Evolutionary conservation across 1,140 invertebrate genomes (phyloP).

Genomic region (Drosophila ambigua): DNA sequence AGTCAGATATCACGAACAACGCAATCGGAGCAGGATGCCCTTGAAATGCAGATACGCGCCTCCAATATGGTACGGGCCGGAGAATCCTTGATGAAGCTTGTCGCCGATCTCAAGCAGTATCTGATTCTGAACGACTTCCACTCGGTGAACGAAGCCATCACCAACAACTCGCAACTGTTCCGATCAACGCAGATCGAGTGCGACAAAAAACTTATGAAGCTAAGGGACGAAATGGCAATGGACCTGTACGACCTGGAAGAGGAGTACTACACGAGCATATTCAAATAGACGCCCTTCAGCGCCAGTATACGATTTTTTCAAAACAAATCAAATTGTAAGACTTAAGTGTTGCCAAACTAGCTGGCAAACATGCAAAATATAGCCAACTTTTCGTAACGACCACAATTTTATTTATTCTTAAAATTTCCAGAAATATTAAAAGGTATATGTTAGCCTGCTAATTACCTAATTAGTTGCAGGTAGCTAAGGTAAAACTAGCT

Average conservation of each 20-base stretch:
- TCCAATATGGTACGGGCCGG: constrained; percentile 97
- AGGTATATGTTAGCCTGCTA: no score
- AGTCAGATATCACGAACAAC: constrained; percentile 93
- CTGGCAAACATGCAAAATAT: no score
- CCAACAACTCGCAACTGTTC: constrained; percentile 94
- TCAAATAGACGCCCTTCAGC: constrained; percentile 64
- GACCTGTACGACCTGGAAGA: constrained; percentile 98
- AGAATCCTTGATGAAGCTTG: constrained; percentile 97
- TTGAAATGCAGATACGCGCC: constrained; percentile 97
- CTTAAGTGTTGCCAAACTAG: no score
- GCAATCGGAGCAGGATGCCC: constrained; percentile 96
- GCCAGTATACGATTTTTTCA: no score
- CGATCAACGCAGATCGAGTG: constrained; percentile 94
- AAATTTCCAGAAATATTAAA: no score
- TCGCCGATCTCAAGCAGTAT: constrained; percentile 98
- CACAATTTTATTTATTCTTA: no score
- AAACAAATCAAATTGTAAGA: no score
- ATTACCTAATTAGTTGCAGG: no score
- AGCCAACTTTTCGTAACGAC: no score
- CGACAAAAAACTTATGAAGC: constrained; percentile 95
- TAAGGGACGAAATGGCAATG: constrained; percentile 96
- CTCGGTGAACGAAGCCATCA: constrained; percentile 97
- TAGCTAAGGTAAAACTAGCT: no score
- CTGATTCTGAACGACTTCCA: constrained; percentile 98
- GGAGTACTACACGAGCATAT: constrained; percentile 97